Base-by-base conservation (phyloP, 2,888 invertebrate genomes). In the Augiades crinisus region DNA sequence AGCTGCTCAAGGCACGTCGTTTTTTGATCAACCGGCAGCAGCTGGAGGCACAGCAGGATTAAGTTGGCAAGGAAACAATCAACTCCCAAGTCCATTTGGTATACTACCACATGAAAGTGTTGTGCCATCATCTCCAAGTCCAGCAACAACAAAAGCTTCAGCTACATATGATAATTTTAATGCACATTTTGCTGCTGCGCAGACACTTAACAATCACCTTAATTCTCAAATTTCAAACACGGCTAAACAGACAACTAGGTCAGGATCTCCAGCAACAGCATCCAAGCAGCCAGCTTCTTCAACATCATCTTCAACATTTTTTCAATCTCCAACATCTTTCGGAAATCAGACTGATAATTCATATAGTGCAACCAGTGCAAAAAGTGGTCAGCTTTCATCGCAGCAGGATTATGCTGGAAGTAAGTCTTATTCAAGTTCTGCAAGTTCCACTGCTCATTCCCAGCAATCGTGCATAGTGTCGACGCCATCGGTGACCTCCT, bases 31-130 rank as follows among this genome's bases (percentile, higher is more conserved):
- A 66, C 83, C 92, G 36, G 81, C 91, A 22, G 83, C 91, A 8
- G 88, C 91, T 51, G 87, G 86, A 47, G 73, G 87, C 59, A 75
- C 90, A 58, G 64, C 83, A 52, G 86, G 88, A 57, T 80, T 93
- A 56, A 92, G 92, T 65, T 96, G 95, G 95, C 95, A 95, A 78
- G 94, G 94, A 65, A 94, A 92, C 64, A 92, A 88, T 65, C 92
- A 93, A 71, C 80, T 93, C 22, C 92, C 92, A 27, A 94, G 94
- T 68, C 94, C 95, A 0, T 95, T 95, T 77, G 95, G 95, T 55
- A 94, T 95, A 65, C 79, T 95, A 68, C 95, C 95, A 12, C 95
- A 95, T 75, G 95, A 95, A 80, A 94, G 93, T 86, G 93, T 94
- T 60, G 93, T 94, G 59, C 91, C 93, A 12, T 91, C 91, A 37